Evolutionary conservation across 2,113 vertebrate genomes (phyloP).

Genomic region (Climacteris rufus): DNA sequence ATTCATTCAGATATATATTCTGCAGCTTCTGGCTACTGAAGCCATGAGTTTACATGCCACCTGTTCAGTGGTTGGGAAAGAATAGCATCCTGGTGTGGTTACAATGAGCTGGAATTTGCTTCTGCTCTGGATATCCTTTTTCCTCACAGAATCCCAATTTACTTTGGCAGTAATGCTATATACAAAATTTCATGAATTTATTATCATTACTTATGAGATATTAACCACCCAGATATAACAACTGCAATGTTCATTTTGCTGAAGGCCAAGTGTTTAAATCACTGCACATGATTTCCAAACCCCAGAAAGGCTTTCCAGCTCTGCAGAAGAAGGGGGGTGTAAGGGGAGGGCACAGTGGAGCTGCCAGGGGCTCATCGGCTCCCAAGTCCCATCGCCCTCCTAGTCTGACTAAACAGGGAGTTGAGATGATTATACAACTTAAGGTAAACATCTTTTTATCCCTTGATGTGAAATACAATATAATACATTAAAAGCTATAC

Average conservation of each 20-base stretch:
- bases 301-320: neutral
- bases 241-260: neutral
- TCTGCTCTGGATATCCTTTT: neutral
- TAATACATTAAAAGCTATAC: neutral
- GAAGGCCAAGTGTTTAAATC: neutral
- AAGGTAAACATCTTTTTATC: neutral
- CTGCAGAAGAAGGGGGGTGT: neutral
- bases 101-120: neutral
- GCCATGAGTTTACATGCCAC: neutral
- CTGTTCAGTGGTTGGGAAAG: neutral
- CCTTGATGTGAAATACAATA: neutral
- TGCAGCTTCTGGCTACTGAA: neutral
- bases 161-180: neutral
- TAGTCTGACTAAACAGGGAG: neutral
- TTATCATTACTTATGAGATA: neutral
- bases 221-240: neutral
- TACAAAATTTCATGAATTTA: neutral
- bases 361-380: rapidly evolving
- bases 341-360: rapidly evolving
- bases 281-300: neutral
- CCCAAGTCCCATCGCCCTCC: neutral
- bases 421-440: neutral
- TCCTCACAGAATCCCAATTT: neutral
- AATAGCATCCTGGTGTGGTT: neutral
- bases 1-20: neutral